phyloP scores from a whole-genome alignment of 2,113 vertebrate species.

The Cromileptes altivelis region DNA sequence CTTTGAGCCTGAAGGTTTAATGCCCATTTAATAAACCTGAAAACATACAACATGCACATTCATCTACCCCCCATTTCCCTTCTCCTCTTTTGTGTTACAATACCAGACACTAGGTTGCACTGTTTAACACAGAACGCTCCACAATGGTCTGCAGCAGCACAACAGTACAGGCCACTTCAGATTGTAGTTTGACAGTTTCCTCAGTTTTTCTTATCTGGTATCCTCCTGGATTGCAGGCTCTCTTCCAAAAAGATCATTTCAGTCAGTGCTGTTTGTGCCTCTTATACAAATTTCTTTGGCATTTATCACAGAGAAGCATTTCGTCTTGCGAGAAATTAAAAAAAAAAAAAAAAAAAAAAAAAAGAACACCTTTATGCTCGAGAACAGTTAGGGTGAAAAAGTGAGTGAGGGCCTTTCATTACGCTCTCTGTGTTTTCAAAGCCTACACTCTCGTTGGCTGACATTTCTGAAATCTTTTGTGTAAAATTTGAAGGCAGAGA shows the following conservation, averaged over 20 bases:
- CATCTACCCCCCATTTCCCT: background rate
- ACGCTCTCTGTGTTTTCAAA: constrained; percentile 62
- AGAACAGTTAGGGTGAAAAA: constrained; percentile 42
- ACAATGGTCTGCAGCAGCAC: background rate
- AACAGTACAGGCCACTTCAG: constrained; percentile 23
- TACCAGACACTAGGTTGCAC: constrained; percentile 74
- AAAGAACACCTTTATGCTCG: constrained; percentile 32
- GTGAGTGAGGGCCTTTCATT: constrained; percentile 68
- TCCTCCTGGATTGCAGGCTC: constrained; percentile 34
- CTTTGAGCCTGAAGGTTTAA: constrained; percentile 3
- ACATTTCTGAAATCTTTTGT: constrained; percentile 80
- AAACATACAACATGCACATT: background rate
- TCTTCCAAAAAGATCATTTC: constrained; percentile 33
- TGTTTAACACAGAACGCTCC: constrained; percentile 68
- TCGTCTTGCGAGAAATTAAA: background rate
- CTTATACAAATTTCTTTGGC: constrained; percentile 20
- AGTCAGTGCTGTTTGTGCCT: constrained; percentile 23
- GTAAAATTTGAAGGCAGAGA: constrained; percentile 72
- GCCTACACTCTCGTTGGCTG: constrained; percentile 65
- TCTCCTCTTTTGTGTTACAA: constrained; percentile 15
- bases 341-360: constrained; percentile 14
- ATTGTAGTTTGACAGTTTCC: constrained; percentile 39
- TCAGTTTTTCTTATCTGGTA: constrained; percentile 47
- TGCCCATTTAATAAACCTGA: background rate
- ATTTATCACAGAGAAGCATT: constrained; percentile 47